Evolutionary conservation across 2,113 vertebrate genomes (phyloP).

Genomic region (Cichladusa arquata): DNA sequence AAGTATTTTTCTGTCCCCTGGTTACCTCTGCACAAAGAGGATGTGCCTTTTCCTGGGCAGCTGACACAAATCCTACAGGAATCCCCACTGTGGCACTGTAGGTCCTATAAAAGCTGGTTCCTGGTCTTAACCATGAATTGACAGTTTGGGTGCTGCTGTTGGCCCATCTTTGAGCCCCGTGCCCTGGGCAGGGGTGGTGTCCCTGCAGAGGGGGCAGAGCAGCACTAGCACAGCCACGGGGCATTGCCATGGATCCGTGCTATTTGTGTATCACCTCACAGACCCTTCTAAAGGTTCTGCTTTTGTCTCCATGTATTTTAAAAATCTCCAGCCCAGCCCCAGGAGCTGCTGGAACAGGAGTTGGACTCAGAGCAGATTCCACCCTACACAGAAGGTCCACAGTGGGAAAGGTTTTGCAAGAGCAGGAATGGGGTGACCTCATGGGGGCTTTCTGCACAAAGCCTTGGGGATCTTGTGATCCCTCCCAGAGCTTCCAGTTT

Average conservation of each 20-base stretch:
- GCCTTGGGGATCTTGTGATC: background rate
- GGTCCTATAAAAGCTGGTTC: background rate
- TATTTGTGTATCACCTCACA: rapidly evolving
- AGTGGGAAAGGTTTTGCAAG: background rate
- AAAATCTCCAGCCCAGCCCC: background rate
- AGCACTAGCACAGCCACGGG: rapidly evolving
- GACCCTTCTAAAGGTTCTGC: background rate
- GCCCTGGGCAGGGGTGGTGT: rapidly evolving
- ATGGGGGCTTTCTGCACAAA: background rate
- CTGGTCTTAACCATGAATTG: no score
- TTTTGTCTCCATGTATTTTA: background rate
- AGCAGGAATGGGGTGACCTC: background rate
- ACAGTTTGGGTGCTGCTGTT: background rate
- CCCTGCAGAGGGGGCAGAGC: background rate
- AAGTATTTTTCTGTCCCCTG: background rate
- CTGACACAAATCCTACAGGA: no score
- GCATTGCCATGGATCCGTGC: background rate
- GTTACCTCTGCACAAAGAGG: no score
- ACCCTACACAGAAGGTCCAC: background rate
- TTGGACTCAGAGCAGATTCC: background rate
- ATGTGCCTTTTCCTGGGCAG: background rate
- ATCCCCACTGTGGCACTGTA: background rate
- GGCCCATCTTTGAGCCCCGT: rapidly evolving
- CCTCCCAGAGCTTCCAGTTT: background rate
- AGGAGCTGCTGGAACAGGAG: background rate